Base-by-base conservation (phyloP, 2,797 vertebrate species). In the Lepilemur septentrionalis region DNA sequence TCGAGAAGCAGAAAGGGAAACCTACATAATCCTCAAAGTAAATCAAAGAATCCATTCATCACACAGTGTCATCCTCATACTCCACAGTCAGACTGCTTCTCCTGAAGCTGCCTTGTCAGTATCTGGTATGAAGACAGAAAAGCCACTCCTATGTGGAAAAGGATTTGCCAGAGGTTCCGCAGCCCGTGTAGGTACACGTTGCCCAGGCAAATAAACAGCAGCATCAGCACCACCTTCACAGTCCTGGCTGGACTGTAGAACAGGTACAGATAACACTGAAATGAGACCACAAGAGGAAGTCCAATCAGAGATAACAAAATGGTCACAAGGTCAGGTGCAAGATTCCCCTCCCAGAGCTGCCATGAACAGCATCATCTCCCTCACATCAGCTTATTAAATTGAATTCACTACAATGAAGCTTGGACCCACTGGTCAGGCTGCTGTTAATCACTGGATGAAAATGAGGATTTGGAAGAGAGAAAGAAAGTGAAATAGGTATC, bases 181-280 rank as follows among this genome's bases (percentile, higher is more conserved):
- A 99, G 97, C 96, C 99, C 99, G 0, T 99, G 98, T 98, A 99
- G 98, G 98, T 99, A 99, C 72, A 98, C 0, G 96, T 99, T 99
- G 99, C 99, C 99, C 65, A 99, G 98, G 81, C 99, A 97, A 48
- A 99, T 98, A 0, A 97, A 97, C 59, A 97, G 97, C 85, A 99
- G 96, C 94, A 99, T 98, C 41, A 97, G 81, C 88, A 99, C 98
- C 4, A 99, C 98, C 98, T 99, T 99, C 80, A 94, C 43, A 78
- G 98, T 99, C 98, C 99, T 99, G n/a, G 97, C 96, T 0, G 99
- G 99, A 22, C 99, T 99, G 97, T 99, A 99, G 98, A 99, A 99
- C 97, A 99, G 98, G 98, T 99, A 99, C 96, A 99, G 97, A 93
- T 99, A 99, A 98, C 99, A 99, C 99, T 99, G 98, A 2, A 97